Evolutionary conservation across 2,888 invertebrate genomes (phyloP).

Genomic region (Cacoxenus indagator): DNA sequence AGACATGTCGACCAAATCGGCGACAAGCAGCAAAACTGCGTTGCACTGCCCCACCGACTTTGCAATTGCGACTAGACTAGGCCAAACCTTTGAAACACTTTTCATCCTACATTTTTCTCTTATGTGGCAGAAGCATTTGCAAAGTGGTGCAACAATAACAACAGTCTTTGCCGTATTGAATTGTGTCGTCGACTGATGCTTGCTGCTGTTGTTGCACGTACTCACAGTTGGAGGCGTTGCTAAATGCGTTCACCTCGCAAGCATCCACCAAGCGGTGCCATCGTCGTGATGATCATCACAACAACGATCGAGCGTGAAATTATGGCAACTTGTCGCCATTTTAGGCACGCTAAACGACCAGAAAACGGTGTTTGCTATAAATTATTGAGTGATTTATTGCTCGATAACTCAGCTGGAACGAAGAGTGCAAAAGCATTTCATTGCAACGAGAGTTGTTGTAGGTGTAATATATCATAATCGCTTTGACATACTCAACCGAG

Average conservation of each 20-base stretch:
- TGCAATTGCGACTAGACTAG: neutral
- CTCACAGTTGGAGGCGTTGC: conserved; percentile 6
- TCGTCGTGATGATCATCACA: neutral
- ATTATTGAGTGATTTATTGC: conserved; percentile 63
- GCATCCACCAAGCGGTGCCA: neutral
- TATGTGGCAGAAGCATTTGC: no score
- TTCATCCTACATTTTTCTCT: neutral
- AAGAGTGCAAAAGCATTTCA: neutral
- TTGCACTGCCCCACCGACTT: neutral
- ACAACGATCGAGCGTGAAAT: conserved; percentile 46
- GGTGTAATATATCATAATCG: conserved; percentile 49
- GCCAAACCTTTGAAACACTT: conserved; percentile 22
- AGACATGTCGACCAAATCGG: neutral
- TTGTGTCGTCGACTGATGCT: conserved; percentile 12
- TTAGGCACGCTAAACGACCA: conserved; percentile 37
- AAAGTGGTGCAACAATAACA: neutral
- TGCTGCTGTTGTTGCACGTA: neutral
- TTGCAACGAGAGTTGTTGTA: conserved; percentile 23
- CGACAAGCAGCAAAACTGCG: neutral
- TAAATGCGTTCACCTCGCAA: conserved; percentile 8
- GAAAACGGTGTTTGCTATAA: conserved; percentile 42
- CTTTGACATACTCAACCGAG: conserved; percentile 34
- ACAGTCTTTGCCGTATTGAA: conserved; percentile 7
- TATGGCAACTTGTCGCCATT: conserved; percentile 51
- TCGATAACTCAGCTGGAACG: neutral